Base-by-base conservation (phyloP, 2,888 invertebrate species). In the Charanyca ferruginea region DNA sequence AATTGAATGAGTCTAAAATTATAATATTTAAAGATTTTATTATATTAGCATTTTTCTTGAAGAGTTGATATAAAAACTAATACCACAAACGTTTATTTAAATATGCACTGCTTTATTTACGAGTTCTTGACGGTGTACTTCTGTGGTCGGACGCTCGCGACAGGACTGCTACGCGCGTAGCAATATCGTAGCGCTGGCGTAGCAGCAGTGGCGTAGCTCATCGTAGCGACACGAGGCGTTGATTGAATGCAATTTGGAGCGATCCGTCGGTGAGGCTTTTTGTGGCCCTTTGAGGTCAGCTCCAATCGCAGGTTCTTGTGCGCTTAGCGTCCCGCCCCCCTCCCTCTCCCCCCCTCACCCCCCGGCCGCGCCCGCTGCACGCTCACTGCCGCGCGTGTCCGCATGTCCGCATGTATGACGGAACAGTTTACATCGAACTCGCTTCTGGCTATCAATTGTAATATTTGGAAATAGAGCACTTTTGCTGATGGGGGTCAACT, bases 201-300 rank as follows among this genome's bases (percentile, higher is more conserved):
- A 72, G 73, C 52, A 72, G 73, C 52, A 41, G 18, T 25, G 38
- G 32, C 68, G 64, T 65, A 57, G 74, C 68, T 47, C 41, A n/a
- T 45, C 48, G 62, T 68, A 60, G 57, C 47, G 22, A 49, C 45
- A 32, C 59, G 52, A 53, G 16, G 44, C 45, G 48, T 35, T 66
- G 60, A 73, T 81, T 78, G 65, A 70, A 78, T 70, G 60, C 74
- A 78, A 78, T 81, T 70, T 66, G 69, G 41, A 41, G 65, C 35
- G 42, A 73, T 58, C 42, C 44, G 57, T 48, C 35, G 54, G 44
- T 42, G 25, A 23, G 22, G 49, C 67, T 79, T 78, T 81, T 81
- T 79, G 79, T 18, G 54, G 32, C 23, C 52, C 52, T 81, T 81
- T 66, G 66, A 78, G 81, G 81, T 78, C 60, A 66, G 62, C 63